phyloP scores from a whole-genome alignment of 2,113 vertebrate genomes.

The Brachionichthys hirsutus region DNA sequence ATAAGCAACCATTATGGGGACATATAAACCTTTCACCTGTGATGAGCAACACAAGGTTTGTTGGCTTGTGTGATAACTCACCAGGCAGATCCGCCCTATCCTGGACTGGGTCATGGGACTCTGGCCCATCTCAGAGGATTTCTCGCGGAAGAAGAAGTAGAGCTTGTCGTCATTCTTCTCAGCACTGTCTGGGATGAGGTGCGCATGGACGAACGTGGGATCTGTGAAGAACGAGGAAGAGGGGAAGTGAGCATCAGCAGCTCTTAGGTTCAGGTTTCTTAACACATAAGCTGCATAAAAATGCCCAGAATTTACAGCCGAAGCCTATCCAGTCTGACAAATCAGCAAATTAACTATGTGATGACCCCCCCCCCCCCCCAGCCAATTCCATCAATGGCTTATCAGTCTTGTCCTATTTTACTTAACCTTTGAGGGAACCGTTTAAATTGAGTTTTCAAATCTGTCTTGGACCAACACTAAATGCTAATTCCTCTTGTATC shows the following conservation, averaged over 20 bases:
- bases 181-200: slow-evolving; percentile 95
- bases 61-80: slow-evolving; percentile 68
- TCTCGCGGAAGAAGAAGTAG: slow-evolving; percentile 99
- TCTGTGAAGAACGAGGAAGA: slow-evolving; percentile 74
- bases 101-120: slow-evolving; percentile 93
- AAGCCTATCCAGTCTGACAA: neutral
- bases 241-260: slow-evolving; percentile 1
- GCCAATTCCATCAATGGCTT: no score
- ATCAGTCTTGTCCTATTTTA: no score
- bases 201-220: slow-evolving; percentile 91
- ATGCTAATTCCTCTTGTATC: neutral
- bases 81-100: slow-evolving; percentile 96
- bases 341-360: slow-evolving; percentile 1
- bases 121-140: slow-evolving; percentile 88
- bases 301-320: neutral
- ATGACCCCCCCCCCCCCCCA: no score
- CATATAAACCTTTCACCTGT: slow-evolving; percentile 29
- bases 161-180: slow-evolving; percentile 98
- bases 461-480: neutral
- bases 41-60: slow-evolving; percentile 35
- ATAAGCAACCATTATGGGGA: slow-evolving; percentile 38
- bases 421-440: neutral
- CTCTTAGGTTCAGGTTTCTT: slow-evolving; percentile 1
- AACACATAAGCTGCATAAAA: neutral
- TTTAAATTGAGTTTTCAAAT: neutral